phyloP scores from a whole-genome alignment of 1,140 invertebrate genomes.

The Amphibalanus amphitrite region DNA sequence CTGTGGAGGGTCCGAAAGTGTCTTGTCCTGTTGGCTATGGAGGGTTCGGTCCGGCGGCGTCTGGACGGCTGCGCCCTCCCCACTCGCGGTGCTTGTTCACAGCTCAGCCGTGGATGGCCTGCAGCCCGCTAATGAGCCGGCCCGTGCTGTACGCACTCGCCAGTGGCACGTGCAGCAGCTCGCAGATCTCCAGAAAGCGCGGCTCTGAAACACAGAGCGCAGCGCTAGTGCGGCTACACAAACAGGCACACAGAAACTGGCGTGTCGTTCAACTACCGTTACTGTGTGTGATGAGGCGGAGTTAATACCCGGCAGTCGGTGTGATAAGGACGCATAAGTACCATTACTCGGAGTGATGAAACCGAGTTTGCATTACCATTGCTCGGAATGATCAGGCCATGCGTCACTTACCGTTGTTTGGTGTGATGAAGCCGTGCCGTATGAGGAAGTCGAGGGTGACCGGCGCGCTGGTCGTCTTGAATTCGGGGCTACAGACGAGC shows the following conservation, averaged over 20 bases:
- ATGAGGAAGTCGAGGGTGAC: conserved; percentile 81
- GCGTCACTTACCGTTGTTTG: conserved; percentile 55
- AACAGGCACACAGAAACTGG: background rate
- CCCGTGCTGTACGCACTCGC: background rate
- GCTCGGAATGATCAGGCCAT: background rate
- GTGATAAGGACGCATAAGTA: conserved; percentile 13
- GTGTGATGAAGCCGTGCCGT: conserved; percentile 66
- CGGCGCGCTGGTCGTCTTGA: conserved; percentile 81
- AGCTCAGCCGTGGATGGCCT: too few relatives aligned
- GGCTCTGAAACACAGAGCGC: background rate
- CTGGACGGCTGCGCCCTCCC: too few relatives aligned
- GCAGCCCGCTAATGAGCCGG: too few relatives aligned
- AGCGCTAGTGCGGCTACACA: background rate
- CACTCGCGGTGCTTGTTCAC: too few relatives aligned
- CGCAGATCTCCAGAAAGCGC: background rate
- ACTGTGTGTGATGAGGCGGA: background rate
- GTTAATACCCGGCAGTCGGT: background rate
- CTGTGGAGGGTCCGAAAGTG: too few relatives aligned
- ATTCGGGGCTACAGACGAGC: conserved; percentile 57
- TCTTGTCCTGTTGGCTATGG: too few relatives aligned
- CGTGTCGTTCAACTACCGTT: background rate
- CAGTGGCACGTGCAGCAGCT: background rate
- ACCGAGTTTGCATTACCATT: conserved; percentile 5
- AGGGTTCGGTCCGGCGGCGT: too few relatives aligned
- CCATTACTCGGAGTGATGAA: background rate